Evolutionary conservation across 2,797 vertebrate genomes (phyloP).

Genomic region (Hipposideros larvatus): DNA sequence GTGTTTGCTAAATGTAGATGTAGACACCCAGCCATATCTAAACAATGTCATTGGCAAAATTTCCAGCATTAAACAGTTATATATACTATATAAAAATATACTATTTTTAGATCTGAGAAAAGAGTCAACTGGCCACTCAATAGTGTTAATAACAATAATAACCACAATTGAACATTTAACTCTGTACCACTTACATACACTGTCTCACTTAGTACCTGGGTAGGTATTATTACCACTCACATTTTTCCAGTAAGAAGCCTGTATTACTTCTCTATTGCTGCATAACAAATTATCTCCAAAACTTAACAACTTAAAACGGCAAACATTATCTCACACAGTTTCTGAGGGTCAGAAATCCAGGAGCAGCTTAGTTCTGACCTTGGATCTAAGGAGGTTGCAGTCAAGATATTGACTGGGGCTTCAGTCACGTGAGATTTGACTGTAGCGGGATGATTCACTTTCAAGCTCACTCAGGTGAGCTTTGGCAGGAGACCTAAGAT

Average conservation of each 20-base stretch:
- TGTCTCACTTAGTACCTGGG: background rate
- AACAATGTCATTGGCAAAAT: background rate
- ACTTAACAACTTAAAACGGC: background rate
- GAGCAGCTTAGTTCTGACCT: background rate
- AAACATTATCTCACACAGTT: background rate
- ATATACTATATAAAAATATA: too few relatives aligned
- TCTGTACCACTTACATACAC: background rate
- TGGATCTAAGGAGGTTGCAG: background rate
- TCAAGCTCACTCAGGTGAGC: background rate
- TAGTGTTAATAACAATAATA: background rate
- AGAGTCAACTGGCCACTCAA: background rate
- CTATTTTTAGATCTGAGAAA: background rate
- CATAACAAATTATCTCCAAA: background rate
- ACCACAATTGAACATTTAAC: background rate
- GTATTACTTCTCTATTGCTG: background rate
- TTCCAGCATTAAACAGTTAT: background rate
- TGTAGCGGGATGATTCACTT: background rate
- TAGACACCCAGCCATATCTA: background rate
- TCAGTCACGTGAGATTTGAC: accelerated
- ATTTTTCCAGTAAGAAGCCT: background rate
- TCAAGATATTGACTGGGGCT: background rate
- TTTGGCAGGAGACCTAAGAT: background rate
- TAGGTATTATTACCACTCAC: background rate
- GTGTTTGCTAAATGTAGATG: background rate
- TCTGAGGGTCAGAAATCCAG: background rate